phyloP scores from a whole-genome alignment of 1,140 invertebrate species.

The Drosophila gunungcola region DNA sequence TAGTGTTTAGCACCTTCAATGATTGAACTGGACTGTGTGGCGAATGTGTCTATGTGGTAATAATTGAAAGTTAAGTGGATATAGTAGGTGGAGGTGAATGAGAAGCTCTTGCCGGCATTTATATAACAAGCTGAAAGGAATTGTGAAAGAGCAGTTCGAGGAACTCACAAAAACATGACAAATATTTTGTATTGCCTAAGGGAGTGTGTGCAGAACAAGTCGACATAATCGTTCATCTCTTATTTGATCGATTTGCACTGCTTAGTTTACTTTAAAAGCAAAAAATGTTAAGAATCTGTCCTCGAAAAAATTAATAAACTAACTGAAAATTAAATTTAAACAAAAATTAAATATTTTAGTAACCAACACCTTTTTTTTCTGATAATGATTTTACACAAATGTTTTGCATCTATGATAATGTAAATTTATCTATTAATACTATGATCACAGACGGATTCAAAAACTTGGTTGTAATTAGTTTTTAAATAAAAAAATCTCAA shows the following conservation, averaged over 20 bases:
- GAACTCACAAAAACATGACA: not conserved
- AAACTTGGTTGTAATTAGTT: too few species aligned
- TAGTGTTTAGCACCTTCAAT: conserved; percentile 65
- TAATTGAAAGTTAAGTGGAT: conserved; percentile 40
- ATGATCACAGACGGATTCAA: too few species aligned
- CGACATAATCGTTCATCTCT: not conserved
- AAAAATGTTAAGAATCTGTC: not conserved
- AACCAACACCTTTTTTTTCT: too few species aligned
- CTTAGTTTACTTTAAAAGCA: not conserved
- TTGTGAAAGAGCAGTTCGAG: not conserved
- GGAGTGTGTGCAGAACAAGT: not conserved
- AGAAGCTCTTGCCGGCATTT: conserved; percentile 11
- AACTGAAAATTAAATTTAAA: too few species aligned
- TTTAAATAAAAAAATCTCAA: too few species aligned
- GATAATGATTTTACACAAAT: too few species aligned
- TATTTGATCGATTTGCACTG: not conserved
- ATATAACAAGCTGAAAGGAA: conserved; percentile 28
- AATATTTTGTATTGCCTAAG: not conserved
- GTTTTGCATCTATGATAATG: too few species aligned
- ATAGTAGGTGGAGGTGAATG: conserved; percentile 23
- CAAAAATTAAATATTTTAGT: too few species aligned
- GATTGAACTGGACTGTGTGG: conserved; percentile 48
- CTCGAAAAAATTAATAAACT: too few species aligned
- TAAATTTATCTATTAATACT: too few species aligned
- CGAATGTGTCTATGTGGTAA: conserved; percentile 28